Percentiles rank a stretch among this genome's conserved stretches.
These are phyloP conservation scores for Sipha flava DNA, from an alignment of 1,140 invertebrate species.

Conservation along the genomic window DNA sequence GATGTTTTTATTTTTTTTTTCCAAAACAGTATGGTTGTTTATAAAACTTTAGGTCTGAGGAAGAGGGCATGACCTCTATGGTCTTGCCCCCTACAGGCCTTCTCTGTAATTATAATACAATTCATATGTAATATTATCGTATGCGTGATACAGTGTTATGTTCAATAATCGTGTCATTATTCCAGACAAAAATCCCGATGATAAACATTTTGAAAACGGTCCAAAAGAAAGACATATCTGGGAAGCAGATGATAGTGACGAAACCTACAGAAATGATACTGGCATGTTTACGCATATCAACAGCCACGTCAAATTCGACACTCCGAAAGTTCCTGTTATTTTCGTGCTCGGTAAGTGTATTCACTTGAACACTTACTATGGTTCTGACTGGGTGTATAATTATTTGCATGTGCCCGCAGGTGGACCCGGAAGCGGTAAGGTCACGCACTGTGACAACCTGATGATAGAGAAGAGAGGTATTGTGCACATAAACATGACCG, in stretches of 20 bases:
- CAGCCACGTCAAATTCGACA: slow-evolving; percentile 69
- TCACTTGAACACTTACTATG: too few relatives aligned
- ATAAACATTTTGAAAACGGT: neutral
- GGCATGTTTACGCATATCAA: slow-evolving; percentile 62
- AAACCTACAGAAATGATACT: slow-evolving; percentile 44
- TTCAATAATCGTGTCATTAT: neutral
- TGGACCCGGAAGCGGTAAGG: slow-evolving; percentile 83
- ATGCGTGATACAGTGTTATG: too few relatives aligned
- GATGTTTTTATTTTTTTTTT: too few relatives aligned
- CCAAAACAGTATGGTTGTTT: too few relatives aligned
- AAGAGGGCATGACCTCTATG: too few relatives aligned
- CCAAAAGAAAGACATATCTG: neutral
- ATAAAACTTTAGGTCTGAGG: too few relatives aligned
- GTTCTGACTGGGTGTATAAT: too few relatives aligned
- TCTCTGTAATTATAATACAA: too few relatives aligned
- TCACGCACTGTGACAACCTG: slow-evolving; percentile 81
- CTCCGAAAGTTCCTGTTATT: slow-evolving; percentile 73
- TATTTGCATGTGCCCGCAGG: too few relatives aligned
- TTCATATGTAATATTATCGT: too few relatives aligned
- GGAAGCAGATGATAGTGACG: slow-evolving; percentile 48
- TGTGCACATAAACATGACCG: slow-evolving; percentile 84
- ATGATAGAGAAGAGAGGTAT: slow-evolving; percentile 75
- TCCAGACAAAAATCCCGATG: slow-evolving; percentile 26
- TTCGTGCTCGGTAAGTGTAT: slow-evolving; percentile 74
- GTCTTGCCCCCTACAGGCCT: too few relatives aligned